Base-by-base conservation (phyloP, 2,797 vertebrate genomes). In the Pogonophryne albipinna region DNA sequence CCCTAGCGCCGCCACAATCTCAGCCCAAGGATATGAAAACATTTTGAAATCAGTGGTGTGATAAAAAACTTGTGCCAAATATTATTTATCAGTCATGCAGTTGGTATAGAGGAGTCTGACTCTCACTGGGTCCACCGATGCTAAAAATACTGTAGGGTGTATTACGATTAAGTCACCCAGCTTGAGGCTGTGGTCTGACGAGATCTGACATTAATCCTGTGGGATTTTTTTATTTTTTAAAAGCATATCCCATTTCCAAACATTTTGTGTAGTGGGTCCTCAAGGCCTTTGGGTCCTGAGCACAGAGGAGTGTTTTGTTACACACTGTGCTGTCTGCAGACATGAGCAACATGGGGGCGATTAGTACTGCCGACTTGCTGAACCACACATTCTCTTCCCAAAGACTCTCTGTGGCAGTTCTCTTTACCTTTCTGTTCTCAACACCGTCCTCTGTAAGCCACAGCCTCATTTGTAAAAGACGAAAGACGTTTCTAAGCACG, bases 401-500 rank as follows among this genome's bases (percentile, higher is more conserved):
- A 84, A 71, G 69, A 53, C 20, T 63, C 61, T 76, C 47, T 65
- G 67, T 75, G 75, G 71, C 65, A 45, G 64, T 19, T 71, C 78
- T 70, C 46, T 72, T 60, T 61, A 78, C 84, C 73, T 78, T 78
- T 46, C 58, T 80, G 50, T 64, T 82, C 76, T 41, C 52, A 71
- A 46, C 56, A 44, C 65, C 58, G 69, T 79, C 72, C 79, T 79
- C 71, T 55, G 50, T 52, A 67, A 82, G 69, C 79, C 83, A 41
- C 65, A 74, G 59, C 61, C 80, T 87, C 79, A 81, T 91, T 83
- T 89, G 67, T 76, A 71, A 80, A 76, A 76, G 61, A 86, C 71
- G 67, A 85, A 85, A 85, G 64, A 64, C 58, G 34, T 82, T 64
- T 63, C 61, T 62, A 41, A 57, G 67, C 76, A 76, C 4, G 10